These are phyloP conservation scores for Siniperca chuatsi DNA, from an alignment of 2,113 vertebrate genomes.

Conservation along the genomic window DNA sequence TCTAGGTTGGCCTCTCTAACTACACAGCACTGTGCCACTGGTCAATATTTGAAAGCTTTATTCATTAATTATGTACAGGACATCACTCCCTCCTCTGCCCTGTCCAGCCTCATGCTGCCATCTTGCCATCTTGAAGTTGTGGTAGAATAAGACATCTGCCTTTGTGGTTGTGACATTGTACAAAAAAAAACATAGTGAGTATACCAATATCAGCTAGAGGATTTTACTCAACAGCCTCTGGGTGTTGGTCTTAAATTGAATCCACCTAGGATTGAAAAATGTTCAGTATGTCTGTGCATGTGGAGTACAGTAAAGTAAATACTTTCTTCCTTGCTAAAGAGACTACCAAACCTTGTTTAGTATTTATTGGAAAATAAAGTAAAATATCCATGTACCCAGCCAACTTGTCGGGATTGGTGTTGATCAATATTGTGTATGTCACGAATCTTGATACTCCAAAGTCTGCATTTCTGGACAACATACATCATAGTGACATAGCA, in stretches of 20 bases:
- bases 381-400: neutral
- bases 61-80: slow-evolving; percentile 67
- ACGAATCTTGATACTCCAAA: neutral
- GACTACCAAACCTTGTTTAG: neutral
- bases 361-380: neutral
- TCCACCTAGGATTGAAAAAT: neutral
- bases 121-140: neutral
- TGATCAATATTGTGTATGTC: neutral
- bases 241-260: neutral
- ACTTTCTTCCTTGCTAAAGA: neutral
- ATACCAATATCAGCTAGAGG: neutral
- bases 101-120: neutral
- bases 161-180: slow-evolving; percentile 1
- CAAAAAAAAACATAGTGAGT: neutral
- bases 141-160: neutral
- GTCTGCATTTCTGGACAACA: neutral
- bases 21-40: slow-evolving; percentile 40
- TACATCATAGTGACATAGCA: no score
- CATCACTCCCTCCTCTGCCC: slow-evolving; percentile 1
- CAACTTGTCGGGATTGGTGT: neutral
- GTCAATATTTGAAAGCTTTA: slow-evolving; percentile 74
- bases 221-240: neutral
- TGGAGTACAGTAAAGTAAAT: neutral
- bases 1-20: slow-evolving; percentile 53
- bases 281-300: neutral